Conservation (phyloP, 2,888 invertebrate genomes). For the Coelinius sp. region DNA sequence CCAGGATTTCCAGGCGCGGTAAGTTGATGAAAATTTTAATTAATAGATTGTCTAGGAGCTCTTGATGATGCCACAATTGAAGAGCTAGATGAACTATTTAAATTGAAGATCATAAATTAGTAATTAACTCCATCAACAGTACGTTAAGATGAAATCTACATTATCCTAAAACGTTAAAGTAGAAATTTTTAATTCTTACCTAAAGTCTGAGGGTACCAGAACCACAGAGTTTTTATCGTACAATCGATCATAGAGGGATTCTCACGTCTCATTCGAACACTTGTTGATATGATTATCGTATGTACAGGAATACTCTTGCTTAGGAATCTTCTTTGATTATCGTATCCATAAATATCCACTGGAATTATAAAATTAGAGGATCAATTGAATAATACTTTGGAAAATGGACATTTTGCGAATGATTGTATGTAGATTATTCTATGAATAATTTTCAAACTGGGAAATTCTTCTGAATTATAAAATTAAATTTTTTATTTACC, state of each 20-base stretch:
- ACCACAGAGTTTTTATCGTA: slow-evolving; percentile 51
- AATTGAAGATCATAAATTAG: too few species aligned
- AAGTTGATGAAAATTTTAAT: slow-evolving; percentile 46
- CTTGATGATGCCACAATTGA: slow-evolving; percentile 55
- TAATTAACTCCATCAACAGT: too few species aligned
- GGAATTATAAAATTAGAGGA: too few species aligned
- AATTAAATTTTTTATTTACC: slow-evolving; percentile 37
- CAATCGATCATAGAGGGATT: slow-evolving; percentile 53
- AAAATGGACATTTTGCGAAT: too few species aligned
- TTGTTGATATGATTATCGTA: slow-evolving; percentile 50
- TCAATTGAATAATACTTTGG: not conserved
- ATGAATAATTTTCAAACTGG: not conserved
- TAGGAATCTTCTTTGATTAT: slow-evolving; percentile 49
- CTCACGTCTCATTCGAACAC: slow-evolving; percentile 45
- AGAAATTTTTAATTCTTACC: slow-evolving; percentile 47
- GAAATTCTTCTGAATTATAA: too few species aligned
- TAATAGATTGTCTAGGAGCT: slow-evolving; percentile 50
- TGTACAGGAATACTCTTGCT: slow-evolving; percentile 49
- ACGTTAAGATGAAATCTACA: not conserved
- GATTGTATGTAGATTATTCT: too few species aligned
- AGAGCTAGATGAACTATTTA: slow-evolving; percentile 49
- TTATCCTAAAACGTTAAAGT: not conserved
- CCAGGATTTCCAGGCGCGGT: slow-evolving; percentile 48
- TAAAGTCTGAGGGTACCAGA: slow-evolving; percentile 49
- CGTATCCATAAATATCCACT: slow-evolving; percentile 53